Conservation (phyloP, 1,140 invertebrate genomes). For the Aporrectodea caliginosa region DNA sequence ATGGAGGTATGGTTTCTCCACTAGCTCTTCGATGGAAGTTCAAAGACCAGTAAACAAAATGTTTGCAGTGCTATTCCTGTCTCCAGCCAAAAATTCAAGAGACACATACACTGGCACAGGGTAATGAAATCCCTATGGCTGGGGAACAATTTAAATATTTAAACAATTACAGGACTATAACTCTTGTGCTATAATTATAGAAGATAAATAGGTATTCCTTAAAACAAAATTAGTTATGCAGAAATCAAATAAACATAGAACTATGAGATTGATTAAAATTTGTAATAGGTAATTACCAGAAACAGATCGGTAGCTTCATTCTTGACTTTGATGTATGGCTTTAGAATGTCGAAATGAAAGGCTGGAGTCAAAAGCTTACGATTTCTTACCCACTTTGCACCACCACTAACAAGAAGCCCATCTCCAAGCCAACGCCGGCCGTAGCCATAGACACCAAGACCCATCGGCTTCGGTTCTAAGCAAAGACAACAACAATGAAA, state of each 20-base stretch:
- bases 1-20: no score
- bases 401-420: conserved; percentile 52
- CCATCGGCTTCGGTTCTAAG: conserved; percentile 40
- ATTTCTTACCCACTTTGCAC: conserved; percentile 70
- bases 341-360: conserved; percentile 82
- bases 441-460: conserved; percentile 37
- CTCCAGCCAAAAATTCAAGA: no score
- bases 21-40: no score
- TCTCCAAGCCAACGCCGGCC: conserved; percentile 44
- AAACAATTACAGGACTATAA: neutral
- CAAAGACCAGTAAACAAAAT: no score
- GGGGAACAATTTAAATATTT: neutral
- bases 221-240: neutral
- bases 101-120: no score
- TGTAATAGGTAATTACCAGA: conserved; percentile 17
- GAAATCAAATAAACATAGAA: neutral
- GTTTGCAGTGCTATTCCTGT: no score
- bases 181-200: no score
- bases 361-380: conserved; percentile 83
- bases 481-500: neutral
- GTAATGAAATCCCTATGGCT: no score
- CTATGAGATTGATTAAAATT: neutral
- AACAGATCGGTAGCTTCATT: conserved; percentile 52
- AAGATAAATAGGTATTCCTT: neutral
- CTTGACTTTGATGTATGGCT: conserved; percentile 76